Evolutionary conservation across 1,140 invertebrate species (phyloP).

Genomic region (honey bee (Apis mellifera)): DNA sequence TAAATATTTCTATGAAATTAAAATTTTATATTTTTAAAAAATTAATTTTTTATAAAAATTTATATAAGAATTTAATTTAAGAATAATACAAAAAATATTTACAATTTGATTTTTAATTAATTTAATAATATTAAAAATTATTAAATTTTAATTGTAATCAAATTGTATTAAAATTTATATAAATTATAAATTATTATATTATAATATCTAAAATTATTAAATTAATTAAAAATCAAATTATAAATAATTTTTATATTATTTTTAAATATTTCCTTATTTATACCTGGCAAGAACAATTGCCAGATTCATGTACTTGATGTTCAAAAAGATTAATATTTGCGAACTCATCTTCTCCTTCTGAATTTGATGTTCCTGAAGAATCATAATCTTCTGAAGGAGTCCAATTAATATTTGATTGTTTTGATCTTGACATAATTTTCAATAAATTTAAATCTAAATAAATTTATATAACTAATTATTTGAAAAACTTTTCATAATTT

Average conservation of each 20-base stretch:
- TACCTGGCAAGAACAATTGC: slow-evolving; percentile 32
- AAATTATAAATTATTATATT: no score
- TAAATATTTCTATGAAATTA: background rate
- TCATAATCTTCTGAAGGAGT: slow-evolving; percentile 74
- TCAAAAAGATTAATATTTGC: slow-evolving; percentile 18
- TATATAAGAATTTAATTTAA: background rate
- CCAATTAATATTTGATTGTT: slow-evolving; percentile 74
- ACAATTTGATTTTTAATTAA: background rate
- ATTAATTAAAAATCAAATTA: background rate
- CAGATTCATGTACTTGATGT: slow-evolving; percentile 4
- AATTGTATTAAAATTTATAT: no score
- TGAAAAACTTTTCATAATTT: background rate
- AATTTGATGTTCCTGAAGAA: slow-evolving; percentile 74
- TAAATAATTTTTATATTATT: background rate
- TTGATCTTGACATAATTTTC: slow-evolving; percentile 73
- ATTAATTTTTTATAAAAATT: background rate
- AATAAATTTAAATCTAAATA: slow-evolving; percentile 73
- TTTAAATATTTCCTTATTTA: background rate
- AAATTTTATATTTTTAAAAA: background rate
- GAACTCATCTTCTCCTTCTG: slow-evolving; percentile 58
- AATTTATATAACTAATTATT: slow-evolving; percentile 40
- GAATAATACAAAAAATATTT: background rate
- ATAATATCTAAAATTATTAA: background rate
- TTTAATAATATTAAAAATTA: background rate
- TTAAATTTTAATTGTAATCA: no score